phyloP scores from a whole-genome alignment of 2,888 invertebrate genomes.

The Glaucopsyche alexis region DNA sequence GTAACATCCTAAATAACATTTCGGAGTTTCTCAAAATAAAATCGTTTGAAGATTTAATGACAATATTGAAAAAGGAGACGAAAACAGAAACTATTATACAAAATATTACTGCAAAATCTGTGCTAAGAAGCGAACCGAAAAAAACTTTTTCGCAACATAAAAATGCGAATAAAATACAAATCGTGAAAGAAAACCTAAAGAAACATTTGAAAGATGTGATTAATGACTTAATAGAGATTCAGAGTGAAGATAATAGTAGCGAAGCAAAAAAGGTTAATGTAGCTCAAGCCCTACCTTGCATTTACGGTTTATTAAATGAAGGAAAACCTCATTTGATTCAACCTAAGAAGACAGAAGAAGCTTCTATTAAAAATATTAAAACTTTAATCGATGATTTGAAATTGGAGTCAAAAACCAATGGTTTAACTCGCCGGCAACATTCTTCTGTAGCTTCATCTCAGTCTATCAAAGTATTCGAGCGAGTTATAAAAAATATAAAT shows the following conservation, averaged over 20 bases:
- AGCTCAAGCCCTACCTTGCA: constrained; percentile 61
- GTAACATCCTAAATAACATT: constrained; percentile 60
- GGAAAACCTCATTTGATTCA: constrained; percentile 28
- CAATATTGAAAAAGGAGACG: constrained; percentile 46
- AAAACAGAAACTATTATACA: constrained; percentile 33
- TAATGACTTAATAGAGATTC: constrained; percentile 61
- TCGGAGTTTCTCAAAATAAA: constrained; percentile 67
- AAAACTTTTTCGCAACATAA: neutral
- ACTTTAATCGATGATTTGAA: constrained; percentile 54
- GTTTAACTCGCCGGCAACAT: constrained; percentile 48
- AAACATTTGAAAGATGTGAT: constrained; percentile 62
- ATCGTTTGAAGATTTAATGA: constrained; percentile 60
- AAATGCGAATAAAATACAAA: constrained; percentile 41
- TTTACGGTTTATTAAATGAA: constrained; percentile 57
- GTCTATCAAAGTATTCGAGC: constrained; percentile 62
- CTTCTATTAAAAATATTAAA: constrained; percentile 48
- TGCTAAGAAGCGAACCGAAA: constrained; percentile 20
- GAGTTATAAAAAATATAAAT: constrained; percentile 56
- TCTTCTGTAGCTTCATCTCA: constrained; percentile 46
- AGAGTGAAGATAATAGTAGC: constrained; percentile 50
- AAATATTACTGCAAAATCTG: constrained; percentile 27
- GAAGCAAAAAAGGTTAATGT: constrained; percentile 50
- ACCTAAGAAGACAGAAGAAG: constrained; percentile 25
- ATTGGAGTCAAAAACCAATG: constrained; percentile 47
- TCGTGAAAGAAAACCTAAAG: constrained; percentile 61